Conservation (phyloP, 2,797 vertebrate species). For the Sebastes nivosus region DNA sequence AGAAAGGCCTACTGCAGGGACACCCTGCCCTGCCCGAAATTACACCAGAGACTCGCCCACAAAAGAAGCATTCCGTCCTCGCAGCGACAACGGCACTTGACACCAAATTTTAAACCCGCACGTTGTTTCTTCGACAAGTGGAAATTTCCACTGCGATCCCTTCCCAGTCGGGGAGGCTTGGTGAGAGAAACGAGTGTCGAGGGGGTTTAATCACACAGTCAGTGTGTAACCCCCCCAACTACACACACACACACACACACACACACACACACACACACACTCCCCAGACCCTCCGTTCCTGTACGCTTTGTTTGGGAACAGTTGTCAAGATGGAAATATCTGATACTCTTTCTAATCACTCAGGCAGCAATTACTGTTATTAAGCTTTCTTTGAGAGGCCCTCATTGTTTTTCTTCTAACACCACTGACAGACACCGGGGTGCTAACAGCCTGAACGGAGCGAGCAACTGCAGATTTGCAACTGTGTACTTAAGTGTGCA, state of each 20-base stretch:
- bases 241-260: constrained; percentile 18
- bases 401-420: constrained; percentile 63
- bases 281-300: constrained; percentile 28
- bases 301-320: constrained; percentile 68
- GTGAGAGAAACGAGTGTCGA: constrained; percentile 54
- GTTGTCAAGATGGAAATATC: constrained; percentile 80
- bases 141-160: constrained; percentile 80
- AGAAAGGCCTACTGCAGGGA: constrained; percentile 83
- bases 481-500: constrained; percentile 32
- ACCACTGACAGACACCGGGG: constrained; percentile 59
- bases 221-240: constrained; percentile 31
- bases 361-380: constrained; percentile 71
- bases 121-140: constrained; percentile 72
- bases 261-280: constrained; percentile 4
- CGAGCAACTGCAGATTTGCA: constrained; percentile 29
- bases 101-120: constrained; percentile 75
- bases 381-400: constrained; percentile 67
- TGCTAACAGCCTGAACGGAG: constrained; percentile 37
- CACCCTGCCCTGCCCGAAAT: constrained; percentile 83
- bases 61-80: constrained; percentile 83
- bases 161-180: constrained; percentile 60
- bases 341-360: constrained; percentile 74
- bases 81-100: constrained; percentile 83
- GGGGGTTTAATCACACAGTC: constrained; percentile 64
- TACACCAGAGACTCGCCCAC: constrained; percentile 79